Conservation (phyloP, 1,140 invertebrate species). For the Physella acuta region DNA sequence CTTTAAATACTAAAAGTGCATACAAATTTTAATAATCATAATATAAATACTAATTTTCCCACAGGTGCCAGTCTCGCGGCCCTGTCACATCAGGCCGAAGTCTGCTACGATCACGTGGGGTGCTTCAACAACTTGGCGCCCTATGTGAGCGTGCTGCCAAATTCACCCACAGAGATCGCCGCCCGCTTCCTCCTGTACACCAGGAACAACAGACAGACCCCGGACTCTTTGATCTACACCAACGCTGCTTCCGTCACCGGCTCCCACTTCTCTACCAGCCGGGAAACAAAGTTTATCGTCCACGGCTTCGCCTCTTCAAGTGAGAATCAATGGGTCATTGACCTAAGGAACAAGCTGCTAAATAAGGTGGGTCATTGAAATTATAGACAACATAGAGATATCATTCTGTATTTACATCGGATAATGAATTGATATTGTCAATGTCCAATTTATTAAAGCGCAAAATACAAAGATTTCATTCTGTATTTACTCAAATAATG, state of each 20-base stretch:
- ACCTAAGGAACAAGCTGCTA: not conserved
- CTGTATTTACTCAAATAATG: too few species aligned
- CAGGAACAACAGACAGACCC: constrained; percentile 40
- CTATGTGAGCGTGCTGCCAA: constrained; percentile 70
- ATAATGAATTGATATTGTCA: too few species aligned
- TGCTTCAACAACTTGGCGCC: constrained; percentile 87
- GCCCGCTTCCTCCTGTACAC: constrained; percentile 66
- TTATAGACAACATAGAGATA: too few species aligned
- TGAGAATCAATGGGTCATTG: constrained; percentile 21
- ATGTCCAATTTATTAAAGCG: too few species aligned
- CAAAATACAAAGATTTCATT: too few species aligned
- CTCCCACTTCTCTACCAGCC: constrained; percentile 22
- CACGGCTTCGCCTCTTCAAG: constrained; percentile 19
- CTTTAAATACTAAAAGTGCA: too few species aligned
- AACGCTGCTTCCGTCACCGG: constrained; percentile 62
- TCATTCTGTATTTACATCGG: too few species aligned
- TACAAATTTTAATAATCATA: too few species aligned
- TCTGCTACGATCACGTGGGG: constrained; percentile 85
- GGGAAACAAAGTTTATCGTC: constrained; percentile 29
- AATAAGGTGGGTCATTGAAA: too few species aligned
- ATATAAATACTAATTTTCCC: too few species aligned
- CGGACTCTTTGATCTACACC: constrained; percentile 19
- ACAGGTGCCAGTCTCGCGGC: too few species aligned
- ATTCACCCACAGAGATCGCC: constrained; percentile 75
- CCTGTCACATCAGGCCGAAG: too few species aligned